A percentile compares a stretch with the other conserved stretches of the same genome.
phyloP scores from a whole-genome alignment of 37 sponge, comb jelly and placozoan genomes.

The Halichondria panicea region DNA sequence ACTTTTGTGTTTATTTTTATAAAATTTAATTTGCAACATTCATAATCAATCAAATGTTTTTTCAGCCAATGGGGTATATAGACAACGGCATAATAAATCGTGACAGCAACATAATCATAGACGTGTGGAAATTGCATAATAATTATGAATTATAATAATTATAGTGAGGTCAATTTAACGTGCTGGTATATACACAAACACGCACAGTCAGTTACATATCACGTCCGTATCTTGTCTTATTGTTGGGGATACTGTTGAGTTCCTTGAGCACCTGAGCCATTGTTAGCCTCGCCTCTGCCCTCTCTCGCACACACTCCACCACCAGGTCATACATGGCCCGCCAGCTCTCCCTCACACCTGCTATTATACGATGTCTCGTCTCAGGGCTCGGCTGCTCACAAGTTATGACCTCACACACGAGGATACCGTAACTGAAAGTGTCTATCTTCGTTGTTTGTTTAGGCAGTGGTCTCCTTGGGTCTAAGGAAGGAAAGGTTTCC shows the following conservation, averaged over 20 bases:
- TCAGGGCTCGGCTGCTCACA: conserved; percentile 38
- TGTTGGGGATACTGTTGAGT: conserved; percentile 1
- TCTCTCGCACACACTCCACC: not conserved
- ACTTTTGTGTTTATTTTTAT: not conserved
- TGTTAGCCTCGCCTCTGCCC: conserved; percentile 9
- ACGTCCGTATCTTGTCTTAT: not conserved
- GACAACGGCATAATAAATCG: not conserved
- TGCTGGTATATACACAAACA: too few relatives aligned
- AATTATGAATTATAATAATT: not conserved
- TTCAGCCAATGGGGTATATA: not conserved
- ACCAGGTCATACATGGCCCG: conserved; percentile 18
- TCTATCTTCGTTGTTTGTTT: conserved; percentile 76
- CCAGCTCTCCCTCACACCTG: conserved; percentile 5
- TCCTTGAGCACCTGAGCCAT: conserved; percentile 15
- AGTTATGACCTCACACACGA: conserved; percentile 52
- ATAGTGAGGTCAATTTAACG: too few relatives aligned
- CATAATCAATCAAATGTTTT: not conserved
- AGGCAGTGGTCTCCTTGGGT: not conserved
- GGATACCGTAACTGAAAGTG: conserved; percentile 76
- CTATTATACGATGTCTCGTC: not conserved
- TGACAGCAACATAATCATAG: not conserved
- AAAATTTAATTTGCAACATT: not conserved
- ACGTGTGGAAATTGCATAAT: not conserved
- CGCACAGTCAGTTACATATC: not conserved
- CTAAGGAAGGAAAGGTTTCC: conserved; percentile 19